Conservation (phyloP, 1,140 invertebrate species). For the Yoshiicerus persimilis region DNA sequence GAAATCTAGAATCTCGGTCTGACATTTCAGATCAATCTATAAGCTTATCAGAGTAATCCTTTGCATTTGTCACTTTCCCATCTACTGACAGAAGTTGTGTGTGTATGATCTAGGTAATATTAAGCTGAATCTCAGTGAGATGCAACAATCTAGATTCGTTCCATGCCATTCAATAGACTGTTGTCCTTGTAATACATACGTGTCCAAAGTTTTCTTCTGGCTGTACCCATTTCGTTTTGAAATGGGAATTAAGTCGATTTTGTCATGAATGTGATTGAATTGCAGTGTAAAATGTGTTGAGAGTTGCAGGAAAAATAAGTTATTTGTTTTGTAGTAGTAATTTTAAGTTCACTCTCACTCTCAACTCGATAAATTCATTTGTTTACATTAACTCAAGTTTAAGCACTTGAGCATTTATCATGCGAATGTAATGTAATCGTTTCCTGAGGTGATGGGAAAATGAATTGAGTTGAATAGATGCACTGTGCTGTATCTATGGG, state of each 20-base stretch:
- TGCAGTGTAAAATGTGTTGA: neutral
- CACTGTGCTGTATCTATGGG: neutral
- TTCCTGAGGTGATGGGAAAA: neutral
- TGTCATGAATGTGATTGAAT: neutral
- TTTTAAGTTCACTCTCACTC: neutral
- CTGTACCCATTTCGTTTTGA: neutral
- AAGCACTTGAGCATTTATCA: neutral
- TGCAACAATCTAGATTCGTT: neutral
- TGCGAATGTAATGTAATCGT: neutral
- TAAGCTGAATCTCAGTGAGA: neutral
- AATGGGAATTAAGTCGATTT: too few relatives aligned
- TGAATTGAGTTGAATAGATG: neutral
- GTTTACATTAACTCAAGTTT: neutral
- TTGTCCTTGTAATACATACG: neutral
- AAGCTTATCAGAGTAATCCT: constrained; percentile 45
- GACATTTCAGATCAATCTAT: constrained; percentile 44
- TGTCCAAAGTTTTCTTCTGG: neutral
- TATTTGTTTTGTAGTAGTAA: neutral
- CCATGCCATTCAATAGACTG: too few relatives aligned
- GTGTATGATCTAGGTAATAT: neutral
- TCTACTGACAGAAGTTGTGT: neutral
- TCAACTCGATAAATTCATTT: neutral
- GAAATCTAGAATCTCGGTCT: constrained; percentile 34
- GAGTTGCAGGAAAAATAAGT: neutral
- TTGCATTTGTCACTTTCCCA: constrained; percentile 47